Evolutionary conservation across 92 coral and sea anemone genomes (phyloP), one percentile per base, ranked within the genome.

Genomic region (Porites rus): DNA sequence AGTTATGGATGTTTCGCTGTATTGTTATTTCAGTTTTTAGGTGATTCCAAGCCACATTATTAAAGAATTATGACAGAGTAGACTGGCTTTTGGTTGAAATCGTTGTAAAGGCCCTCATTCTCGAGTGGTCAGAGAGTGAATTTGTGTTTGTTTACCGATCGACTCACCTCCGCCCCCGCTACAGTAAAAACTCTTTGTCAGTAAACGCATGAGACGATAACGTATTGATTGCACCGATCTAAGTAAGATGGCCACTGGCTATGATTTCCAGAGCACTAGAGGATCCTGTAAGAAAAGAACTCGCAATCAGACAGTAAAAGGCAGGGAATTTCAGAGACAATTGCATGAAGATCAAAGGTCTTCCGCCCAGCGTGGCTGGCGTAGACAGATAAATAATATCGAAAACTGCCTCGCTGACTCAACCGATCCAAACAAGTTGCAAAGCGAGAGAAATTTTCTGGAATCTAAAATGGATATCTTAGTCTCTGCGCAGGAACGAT

Each of bases 271-370:
- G 71, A 38, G 25, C 25, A 66, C 25, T 66, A 4, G 25, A 46
- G 12, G 25, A 38, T 53, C 82, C 28, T 25, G 1, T 25, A 25
- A 25, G 25, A 78, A 64, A 78, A 24, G 83, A 78, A 43, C 38
- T 17, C 83, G 72, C 63, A 64, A 78, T 43, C 83, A 64, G 73
- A 63, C 83, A 7, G 43, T 54, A 7, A 78, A 78, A 19, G 83
- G 83, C 11, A 51, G 51, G 25, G 70, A 78, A 38, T 78, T 78
- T 24, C 83, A 78, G 13, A 16, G 14, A 1, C 72, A 78, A n/a
- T 50, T 78, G 28, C 17, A 38, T 8, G 72, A 65, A 78, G 83
- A 78, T 31, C 73, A 78, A 78, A 78, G 83, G 83, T 78, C 83
- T 38, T 65, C 83, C 62, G 38, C 72, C 61, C 72, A 78, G 43